Conservation (phyloP, 2,113 vertebrate species). For the Callipepla californica region DNA sequence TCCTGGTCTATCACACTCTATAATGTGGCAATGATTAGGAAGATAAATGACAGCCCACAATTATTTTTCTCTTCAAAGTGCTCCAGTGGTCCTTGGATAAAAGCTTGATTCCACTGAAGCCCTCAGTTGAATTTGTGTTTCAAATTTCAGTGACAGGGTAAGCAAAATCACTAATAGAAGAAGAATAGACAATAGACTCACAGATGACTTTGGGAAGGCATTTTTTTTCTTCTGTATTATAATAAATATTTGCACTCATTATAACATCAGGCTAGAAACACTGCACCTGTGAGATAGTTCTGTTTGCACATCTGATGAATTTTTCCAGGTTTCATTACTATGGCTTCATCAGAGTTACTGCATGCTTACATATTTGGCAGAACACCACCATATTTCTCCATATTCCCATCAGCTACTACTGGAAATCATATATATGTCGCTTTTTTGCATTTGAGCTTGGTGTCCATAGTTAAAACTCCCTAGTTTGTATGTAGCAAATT, state of each 20-base stretch:
- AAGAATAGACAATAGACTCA: neutral
- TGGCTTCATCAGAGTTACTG: neutral
- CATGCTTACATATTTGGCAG: neutral
- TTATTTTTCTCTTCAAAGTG: conserved; percentile 7
- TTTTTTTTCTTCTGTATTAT: neutral
- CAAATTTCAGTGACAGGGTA: neutral
- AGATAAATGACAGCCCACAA: neutral
- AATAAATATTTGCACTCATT: neutral
- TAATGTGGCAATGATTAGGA: neutral
- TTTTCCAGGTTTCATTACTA: neutral
- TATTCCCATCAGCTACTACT: neutral
- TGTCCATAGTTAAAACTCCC: neutral
- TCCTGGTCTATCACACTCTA: neutral
- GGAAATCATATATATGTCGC: neutral
- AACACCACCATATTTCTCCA: neutral
- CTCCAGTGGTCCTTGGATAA: neutral
- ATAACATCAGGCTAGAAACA: neutral
- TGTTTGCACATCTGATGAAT: neutral
- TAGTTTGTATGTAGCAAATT: neutral
- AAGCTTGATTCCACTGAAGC: neutral
- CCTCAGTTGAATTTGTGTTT: neutral
- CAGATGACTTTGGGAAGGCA: neutral
- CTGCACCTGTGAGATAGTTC: neutral
- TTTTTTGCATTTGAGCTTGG: neutral
- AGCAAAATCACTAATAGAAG: neutral